A percentile compares a stretch with the other conserved stretches of the same genome.
Evolutionary conservation across 1,140 invertebrate genomes (phyloP).

Genomic region (Temnothorax longispinosus): DNA sequence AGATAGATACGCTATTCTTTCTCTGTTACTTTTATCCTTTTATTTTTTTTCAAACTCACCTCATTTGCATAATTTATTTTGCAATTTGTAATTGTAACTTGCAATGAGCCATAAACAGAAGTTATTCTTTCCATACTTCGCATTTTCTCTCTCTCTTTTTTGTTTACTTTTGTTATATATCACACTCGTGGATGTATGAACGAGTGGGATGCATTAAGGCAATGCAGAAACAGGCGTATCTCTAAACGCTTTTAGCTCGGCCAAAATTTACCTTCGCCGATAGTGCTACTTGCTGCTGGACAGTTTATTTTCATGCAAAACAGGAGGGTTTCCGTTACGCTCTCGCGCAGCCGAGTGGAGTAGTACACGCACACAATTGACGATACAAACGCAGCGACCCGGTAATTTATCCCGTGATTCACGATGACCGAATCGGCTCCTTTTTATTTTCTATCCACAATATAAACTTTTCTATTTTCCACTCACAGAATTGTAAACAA

Average conservation of each 20-base stretch:
- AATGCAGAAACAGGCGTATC: slow-evolving; percentile 45
- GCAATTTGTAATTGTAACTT: neutral
- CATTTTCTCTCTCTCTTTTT: neutral
- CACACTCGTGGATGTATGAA: slow-evolving; percentile 33
- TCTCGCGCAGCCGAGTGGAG: slow-evolving; percentile 7
- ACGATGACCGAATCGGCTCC: slow-evolving; percentile 11
- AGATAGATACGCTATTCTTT: neutral
- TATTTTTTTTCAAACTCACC: neutral
- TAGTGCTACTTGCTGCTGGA: slow-evolving; percentile 48
- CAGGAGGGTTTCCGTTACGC: slow-evolving; percentile 18
- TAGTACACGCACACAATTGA: slow-evolving; percentile 46
- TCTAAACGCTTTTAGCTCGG: slow-evolving; percentile 54
- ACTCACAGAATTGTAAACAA: neutral
- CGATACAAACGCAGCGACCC: slow-evolving; percentile 32
- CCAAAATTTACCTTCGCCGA: slow-evolving; percentile 53
- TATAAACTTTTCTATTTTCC: slow-evolving; percentile 7
- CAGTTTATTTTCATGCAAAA: slow-evolving; percentile 58
- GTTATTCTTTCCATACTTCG: neutral
- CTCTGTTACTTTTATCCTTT: neutral
- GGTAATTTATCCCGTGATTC: slow-evolving; percentile 56
- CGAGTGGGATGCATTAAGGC: slow-evolving; percentile 39
- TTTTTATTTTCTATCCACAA: slow-evolving; percentile 33
- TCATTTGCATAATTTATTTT: slow-evolving; percentile 26
- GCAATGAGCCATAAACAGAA: neutral
- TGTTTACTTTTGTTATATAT: slow-evolving; percentile 6